A percentile compares a stretch with the other conserved stretches of the same genome.
Evolutionary conservation across 2,113 vertebrate genomes (phyloP).

Genomic region (Syrmaticus mikado): DNA sequence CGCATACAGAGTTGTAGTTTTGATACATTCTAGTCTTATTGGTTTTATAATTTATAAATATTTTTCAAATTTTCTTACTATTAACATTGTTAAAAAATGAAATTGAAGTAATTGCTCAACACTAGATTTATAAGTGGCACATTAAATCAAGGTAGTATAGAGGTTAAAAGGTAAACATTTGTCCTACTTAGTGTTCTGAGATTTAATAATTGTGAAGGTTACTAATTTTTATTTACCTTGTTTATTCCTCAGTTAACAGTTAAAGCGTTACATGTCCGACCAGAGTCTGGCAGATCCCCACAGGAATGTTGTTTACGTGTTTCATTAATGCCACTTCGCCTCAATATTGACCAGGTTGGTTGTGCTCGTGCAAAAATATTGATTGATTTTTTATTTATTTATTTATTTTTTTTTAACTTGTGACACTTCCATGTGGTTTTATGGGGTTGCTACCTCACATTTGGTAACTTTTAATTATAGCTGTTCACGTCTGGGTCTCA

Average conservation of each 20-base stretch:
- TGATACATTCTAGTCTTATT: background rate
- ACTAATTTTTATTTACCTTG: background rate
- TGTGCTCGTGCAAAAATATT: background rate
- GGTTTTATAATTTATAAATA: background rate
- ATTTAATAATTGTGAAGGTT: background rate
- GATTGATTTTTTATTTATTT: too few relatives aligned
- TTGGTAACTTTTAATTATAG: background rate
- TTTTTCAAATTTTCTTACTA: rapidly evolving
- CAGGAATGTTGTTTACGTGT: conserved; percentile 95
- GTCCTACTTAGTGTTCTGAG: background rate
- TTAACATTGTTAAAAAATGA: background rate
- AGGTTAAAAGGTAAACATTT: background rate
- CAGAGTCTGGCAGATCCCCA: conserved; percentile 90
- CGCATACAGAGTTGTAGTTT: background rate
- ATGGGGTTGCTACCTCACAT: background rate
- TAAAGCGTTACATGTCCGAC: conserved; percentile 93
- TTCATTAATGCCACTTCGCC: conserved; percentile 95
- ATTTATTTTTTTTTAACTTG: background rate
- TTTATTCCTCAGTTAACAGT: conserved; percentile 85
- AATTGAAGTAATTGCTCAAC: background rate
- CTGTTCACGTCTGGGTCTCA: background rate
- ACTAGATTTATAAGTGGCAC: background rate
- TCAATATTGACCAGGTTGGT: conserved; percentile 97
- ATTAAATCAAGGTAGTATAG: background rate
- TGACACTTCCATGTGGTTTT: rapidly evolving